Conservation (phyloP, 2,888 invertebrate genomes). For the Tetragnatha montana region DNA sequence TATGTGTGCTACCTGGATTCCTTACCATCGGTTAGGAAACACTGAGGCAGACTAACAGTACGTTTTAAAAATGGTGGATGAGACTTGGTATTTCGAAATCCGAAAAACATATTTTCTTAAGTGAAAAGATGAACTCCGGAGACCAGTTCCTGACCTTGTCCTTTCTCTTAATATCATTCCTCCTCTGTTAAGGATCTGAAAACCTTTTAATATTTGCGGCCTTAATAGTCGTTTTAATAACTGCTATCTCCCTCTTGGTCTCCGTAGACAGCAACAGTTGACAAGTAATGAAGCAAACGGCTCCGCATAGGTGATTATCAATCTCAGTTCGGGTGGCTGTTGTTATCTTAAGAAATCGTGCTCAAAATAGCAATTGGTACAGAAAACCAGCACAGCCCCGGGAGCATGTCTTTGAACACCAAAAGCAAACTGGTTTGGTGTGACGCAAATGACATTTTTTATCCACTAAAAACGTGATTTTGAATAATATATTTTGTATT, state of each 20-base stretch:
- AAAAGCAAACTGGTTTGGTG: slow-evolving; percentile 8
- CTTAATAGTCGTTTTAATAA: no score
- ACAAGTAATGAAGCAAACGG: neutral
- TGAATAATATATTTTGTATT: neutral
- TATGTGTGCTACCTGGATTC: no score
- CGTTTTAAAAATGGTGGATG: no score
- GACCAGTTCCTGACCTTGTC: neutral
- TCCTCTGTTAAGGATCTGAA: neutral
- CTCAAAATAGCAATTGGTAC: slow-evolving; percentile 19
- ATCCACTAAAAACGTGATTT: slow-evolving; percentile 5
- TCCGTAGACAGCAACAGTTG: neutral
- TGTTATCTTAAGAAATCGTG: slow-evolving; percentile 16
- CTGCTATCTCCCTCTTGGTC: neutral
- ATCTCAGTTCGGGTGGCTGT: neutral
- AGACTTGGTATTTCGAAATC: no score
- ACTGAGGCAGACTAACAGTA: no score
- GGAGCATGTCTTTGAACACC: neutral
- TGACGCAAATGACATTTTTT: slow-evolving; percentile 31
- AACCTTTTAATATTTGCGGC: neutral
- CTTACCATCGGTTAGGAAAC: no score
- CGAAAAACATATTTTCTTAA: no score
- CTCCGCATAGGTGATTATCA: neutral
- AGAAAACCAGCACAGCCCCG: slow-evolving; percentile 30
- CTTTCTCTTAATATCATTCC: neutral
- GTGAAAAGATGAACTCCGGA: neutral